phyloP scores from a whole-genome alignment of 2,113 vertebrate species.

The Syngnathoides biaculeatus region DNA sequence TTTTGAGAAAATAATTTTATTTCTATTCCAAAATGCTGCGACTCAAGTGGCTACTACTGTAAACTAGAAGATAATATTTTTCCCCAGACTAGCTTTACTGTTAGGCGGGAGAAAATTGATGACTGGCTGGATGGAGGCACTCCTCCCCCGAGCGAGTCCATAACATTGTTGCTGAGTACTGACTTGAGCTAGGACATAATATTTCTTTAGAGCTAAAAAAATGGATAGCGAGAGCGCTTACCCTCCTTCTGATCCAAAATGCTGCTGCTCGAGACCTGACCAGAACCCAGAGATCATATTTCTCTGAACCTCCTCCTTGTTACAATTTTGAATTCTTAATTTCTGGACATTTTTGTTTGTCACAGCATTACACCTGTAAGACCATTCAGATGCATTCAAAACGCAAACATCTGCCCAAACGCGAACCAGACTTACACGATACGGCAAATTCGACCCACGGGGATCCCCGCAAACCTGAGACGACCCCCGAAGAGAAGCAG shows the following conservation, averaged over 20 bases:
- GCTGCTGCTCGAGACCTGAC: not conserved
- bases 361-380: not conserved
- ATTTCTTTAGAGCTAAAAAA: not conserved
- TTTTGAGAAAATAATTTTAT: no score
- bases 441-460: constrained; percentile 34
- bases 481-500: constrained; percentile 32
- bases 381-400: not conserved
- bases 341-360: not conserved
- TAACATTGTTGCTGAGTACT: not conserved
- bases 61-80: no score
- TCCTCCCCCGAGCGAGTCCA: not conserved
- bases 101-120: not conserved
- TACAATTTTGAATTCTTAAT: not conserved
- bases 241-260: not conserved
- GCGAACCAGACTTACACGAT: constrained; percentile 33
- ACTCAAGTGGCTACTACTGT: not conserved
- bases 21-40: not conserved
- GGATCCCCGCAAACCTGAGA: constrained; percentile 45
- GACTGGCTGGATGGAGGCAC: not conserved
- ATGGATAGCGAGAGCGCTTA: not conserved
- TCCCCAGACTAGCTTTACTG: not conserved
- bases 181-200: not conserved
- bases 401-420: not conserved
- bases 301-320: not conserved
- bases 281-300: not conserved